phyloP scores from a whole-genome alignment of 1,140 invertebrate genomes.

The Heliconius melpomene region DNA sequence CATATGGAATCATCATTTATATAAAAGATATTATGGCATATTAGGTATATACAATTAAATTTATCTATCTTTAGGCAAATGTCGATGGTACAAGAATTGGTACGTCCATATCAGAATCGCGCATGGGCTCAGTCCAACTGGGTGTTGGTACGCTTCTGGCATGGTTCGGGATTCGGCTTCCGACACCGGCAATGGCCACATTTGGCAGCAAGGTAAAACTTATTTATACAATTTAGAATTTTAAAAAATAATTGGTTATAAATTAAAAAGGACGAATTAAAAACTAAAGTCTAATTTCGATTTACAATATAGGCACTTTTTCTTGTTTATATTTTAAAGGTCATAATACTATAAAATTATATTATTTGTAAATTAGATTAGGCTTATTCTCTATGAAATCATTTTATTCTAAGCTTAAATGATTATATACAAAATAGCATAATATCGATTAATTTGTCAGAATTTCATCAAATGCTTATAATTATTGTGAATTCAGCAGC shows the following conservation, averaged over 20 bases:
- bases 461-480: background rate
- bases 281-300: too few relatives aligned
- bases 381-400: too few relatives aligned
- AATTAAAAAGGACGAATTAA: too few relatives aligned
- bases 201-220: slow-evolving; percentile 63
- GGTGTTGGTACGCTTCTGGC: slow-evolving; percentile 92
- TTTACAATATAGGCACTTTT: too few relatives aligned
- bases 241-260: too few relatives aligned
- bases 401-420: background rate
- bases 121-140: slow-evolving; percentile 94
- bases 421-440: background rate
- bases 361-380: too few relatives aligned
- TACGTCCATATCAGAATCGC: slow-evolving; percentile 90
- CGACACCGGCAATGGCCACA: slow-evolving; percentile 84
- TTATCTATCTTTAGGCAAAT: slow-evolving; percentile 73
- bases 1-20: background rate
- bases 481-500: background rate
- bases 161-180: slow-evolving; percentile 91
- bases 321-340: too few relatives aligned
- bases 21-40: too few relatives aligned
- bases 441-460: background rate
- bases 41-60: too few relatives aligned
- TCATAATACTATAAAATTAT: too few relatives aligned
- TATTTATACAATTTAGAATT: too few relatives aligned
- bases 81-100: slow-evolving; percentile 84